Evolutionary conservation across 2,888 invertebrate genomes (phyloP).

Genomic region (Cordilura impudica): DNA sequence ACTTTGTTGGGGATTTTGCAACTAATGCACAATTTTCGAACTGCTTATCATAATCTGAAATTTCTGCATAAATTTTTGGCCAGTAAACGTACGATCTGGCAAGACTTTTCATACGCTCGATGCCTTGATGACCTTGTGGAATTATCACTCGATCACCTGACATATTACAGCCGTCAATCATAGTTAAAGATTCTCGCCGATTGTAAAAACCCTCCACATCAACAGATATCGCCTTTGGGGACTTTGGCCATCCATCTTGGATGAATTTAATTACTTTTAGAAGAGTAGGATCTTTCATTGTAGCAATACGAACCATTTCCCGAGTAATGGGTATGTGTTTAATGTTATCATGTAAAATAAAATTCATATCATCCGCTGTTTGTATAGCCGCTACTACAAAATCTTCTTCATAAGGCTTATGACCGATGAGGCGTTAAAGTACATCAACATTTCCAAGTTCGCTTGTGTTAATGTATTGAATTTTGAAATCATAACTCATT

Average conservation of each 20-base stretch:
- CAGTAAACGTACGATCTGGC: constrained; percentile 65
- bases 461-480: constrained; percentile 33
- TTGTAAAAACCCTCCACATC: background rate
- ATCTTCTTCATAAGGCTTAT: background rate
- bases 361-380: background rate
- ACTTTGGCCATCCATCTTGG: background rate
- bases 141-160: constrained; percentile 2
- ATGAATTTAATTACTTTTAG: no score
- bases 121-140: background rate
- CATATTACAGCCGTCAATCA: background rate
- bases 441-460: constrained; percentile 33
- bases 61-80: constrained; percentile 63
- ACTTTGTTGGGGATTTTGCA: constrained; percentile 10
- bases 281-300: background rate
- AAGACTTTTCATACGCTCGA: constrained; percentile 18
- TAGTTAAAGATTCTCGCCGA: constrained; percentile 1
- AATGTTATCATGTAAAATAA: background rate
- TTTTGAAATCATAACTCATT: constrained; percentile 34
- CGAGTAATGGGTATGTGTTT: background rate
- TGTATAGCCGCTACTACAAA: background rate
- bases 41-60: constrained; percentile 60
- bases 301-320: constrained; percentile 1
- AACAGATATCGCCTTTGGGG: background rate
- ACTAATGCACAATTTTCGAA: background rate
- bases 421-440: constrained; percentile 20